Base-by-base conservation (phyloP, 2,797 vertebrate species). In the Eulemur rubriventer region DNA sequence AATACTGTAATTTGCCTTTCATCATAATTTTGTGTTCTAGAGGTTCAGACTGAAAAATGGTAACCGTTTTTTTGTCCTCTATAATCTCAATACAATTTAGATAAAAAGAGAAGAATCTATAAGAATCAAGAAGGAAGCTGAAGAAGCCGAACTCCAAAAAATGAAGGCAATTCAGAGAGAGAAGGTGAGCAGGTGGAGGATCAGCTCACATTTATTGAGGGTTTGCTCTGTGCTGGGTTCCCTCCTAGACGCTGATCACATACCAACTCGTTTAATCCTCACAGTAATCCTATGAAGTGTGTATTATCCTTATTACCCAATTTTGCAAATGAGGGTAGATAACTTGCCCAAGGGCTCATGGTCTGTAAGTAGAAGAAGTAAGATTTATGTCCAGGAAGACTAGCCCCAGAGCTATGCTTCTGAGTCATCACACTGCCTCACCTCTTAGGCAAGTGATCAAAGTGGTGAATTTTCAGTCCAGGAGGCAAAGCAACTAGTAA, bases 111-210 rank as follows among this genome's bases (percentile, higher is more conserved):
- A 99, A 87, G 99, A 99, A n/a, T 73, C 98, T 41, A 4, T 98
- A 72, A 98, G 84, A 97, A 98, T 81, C 95, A 99, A 38, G 95
- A 99, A 98, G 94, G 98, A 99, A 96, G 98, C 98, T 10, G 98
- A 99, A 97, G 99, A 99, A 96, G 98, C 98, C 50, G 76, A 99
- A 96, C 52, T 96, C 33, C 97, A 99, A 97, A 98, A 82, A 97
- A 99, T 95, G 98, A 99, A 99, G 97, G 98, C 91, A 8, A 83
- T 97, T 89, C 99, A 99, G 96, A 99, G 99, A 97, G 97, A 99
- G 97, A 99, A 99, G 99, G 99, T 99, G 98, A 98, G 96, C 50
- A 4, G 17, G 59, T 0, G 16, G 75, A 55, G 43, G 89, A 38
- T 24, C 2, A 41, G 61, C 26, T 72, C 10, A 20, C 33, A 2